Base-by-base conservation (phyloP, 1,140 invertebrate genomes). In the Hylaeus anthracinus region DNA sequence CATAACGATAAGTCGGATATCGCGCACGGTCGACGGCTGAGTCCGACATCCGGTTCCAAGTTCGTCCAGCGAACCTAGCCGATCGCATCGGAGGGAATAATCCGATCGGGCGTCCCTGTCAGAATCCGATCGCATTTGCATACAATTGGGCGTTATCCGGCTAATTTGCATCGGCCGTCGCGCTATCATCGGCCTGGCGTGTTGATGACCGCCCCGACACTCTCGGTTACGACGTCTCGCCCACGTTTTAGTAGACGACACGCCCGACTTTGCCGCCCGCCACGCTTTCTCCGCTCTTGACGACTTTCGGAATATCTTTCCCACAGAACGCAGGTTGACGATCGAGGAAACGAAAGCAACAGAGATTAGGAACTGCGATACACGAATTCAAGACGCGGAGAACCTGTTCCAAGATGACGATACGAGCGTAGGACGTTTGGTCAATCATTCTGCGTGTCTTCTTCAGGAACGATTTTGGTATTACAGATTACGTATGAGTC, bases 101-200 rank as follows among this genome's bases (percentile, higher is more conserved):
- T 64, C 61, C 61, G 41, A 64, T 64, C 61, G 61, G 39, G 39
- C 61, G 61, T 43, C 61, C 4, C 61, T 43, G 61, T 74, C 79
- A 84, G 70, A 78, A 88, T 85, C 85, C 76, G 79, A 88, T 88
- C 71, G 73, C 75, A 88, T 87, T 88, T 85, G 64, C 86, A 88
- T 88, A 88, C 83, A 88, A 85, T 88, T 80, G 79, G 37, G 41
- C 74, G 71, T 88, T 83, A 88, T 87, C 82, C 74, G 86, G 60
- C 56, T 85, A 87, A 88, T 88, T 88, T 88, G 70, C 83, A 88
- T 88, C 37, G 5, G 51, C 56, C 74, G 55, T 48, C 66, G 66
- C 37, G 65, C 48, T 84, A 74, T 78, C 77, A 58, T 67, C 70
- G 66, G 61, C 39, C 63, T 12, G 45, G 43, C 69, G 58, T 48